These are phyloP conservation scores for Caradrina kadenii DNA, from an alignment of 2,888 invertebrate species.

Conservation along the genomic window DNA sequence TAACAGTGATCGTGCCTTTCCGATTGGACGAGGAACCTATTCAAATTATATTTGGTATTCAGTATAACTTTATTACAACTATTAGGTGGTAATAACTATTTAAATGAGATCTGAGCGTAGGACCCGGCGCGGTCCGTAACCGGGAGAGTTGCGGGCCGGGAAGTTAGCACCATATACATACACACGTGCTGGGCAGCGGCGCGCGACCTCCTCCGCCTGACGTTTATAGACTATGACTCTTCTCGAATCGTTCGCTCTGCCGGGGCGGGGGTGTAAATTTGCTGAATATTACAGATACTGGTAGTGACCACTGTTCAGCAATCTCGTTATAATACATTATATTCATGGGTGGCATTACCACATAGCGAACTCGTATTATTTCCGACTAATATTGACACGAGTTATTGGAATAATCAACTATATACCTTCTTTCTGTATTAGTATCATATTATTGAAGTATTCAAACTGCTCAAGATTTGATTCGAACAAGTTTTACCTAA, in stretches of 20 bases:
- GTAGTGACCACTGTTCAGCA: constrained; percentile 2
- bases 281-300: constrained; percentile 1
- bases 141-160: constrained; percentile 2
- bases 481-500: neutral
- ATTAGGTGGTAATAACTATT: constrained; percentile 47
- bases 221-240: constrained; percentile 35
- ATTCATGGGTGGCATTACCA: neutral
- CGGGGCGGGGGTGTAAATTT: neutral
- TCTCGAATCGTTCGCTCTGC: constrained; percentile 17
- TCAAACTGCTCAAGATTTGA: too few relatives aligned
- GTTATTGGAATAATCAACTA: neutral
- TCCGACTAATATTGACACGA: neutral
- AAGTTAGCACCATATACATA: constrained; percentile 30
- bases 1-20: constrained; percentile 18
- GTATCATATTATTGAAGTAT: neutral
- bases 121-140: constrained; percentile 3
- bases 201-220: neutral
- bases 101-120: constrained; percentile 37
- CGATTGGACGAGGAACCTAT: constrained; percentile 36
- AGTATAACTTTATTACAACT: constrained; percentile 55
- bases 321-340: neutral
- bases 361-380: neutral
- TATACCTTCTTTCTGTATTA: neutral
- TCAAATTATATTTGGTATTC: constrained; percentile 49
- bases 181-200: neutral